Conservation (phyloP, 2,888 invertebrate species). For the Ophion slaviceki region DNA sequence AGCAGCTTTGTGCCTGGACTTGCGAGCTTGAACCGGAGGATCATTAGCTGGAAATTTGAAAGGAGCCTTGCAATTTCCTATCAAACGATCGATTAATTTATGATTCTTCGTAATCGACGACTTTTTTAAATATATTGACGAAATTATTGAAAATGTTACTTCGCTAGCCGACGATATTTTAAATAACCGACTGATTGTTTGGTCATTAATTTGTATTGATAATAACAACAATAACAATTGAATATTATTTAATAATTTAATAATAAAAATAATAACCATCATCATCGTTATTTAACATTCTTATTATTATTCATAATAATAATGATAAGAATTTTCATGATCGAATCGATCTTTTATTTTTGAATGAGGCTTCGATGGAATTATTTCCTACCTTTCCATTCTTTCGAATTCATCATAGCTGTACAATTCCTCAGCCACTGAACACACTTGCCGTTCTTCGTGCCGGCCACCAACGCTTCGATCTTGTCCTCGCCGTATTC, state of each 20-base stretch:
- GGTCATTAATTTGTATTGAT: too few relatives aligned
- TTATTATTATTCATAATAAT: too few relatives aligned
- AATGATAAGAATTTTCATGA: background rate
- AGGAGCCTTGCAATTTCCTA: background rate
- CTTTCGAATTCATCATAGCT: slow-evolving; percentile 85
- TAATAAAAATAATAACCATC: too few relatives aligned
- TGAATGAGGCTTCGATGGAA: background rate
- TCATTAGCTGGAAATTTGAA: slow-evolving; percentile 70
- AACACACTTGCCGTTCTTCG: slow-evolving; percentile 89
- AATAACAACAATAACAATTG: too few relatives aligned
- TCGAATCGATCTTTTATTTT: background rate
- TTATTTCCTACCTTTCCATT: slow-evolving; percentile 83
- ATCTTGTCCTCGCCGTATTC: slow-evolving; percentile 94
- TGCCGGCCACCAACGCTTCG: slow-evolving; percentile 86
- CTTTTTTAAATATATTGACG: background rate
- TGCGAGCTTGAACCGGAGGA: slow-evolving; percentile 64
- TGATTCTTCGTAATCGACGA: background rate
- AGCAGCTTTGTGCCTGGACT: slow-evolving; percentile 60
- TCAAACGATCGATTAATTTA: slow-evolving; percentile 14
- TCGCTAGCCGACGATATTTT: background rate
- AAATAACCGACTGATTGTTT: background rate
- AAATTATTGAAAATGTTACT: too few relatives aligned
- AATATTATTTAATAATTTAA: too few relatives aligned
- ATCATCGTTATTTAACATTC: too few relatives aligned
- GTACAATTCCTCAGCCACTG: slow-evolving; percentile 88